Conservation (phyloP, 1,140 invertebrate species). For the Rhyacophila brunnea region DNA sequence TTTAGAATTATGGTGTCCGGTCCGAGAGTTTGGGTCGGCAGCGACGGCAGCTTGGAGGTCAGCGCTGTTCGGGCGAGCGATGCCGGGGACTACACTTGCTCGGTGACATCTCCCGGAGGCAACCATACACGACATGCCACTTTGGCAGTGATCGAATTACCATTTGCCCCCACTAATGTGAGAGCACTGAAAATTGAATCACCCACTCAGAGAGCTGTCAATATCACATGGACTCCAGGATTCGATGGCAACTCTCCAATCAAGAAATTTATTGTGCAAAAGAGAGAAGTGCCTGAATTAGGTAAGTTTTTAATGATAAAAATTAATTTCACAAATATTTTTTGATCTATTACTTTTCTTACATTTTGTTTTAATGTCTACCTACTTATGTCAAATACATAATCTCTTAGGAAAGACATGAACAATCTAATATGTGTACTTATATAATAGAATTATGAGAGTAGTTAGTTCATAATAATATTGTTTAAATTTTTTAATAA, state of each 20-base stretch:
- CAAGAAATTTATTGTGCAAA: slow-evolving; percentile 90
- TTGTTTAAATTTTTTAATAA: too few species aligned
- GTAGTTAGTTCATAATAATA: too few species aligned
- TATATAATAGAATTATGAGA: too few species aligned
- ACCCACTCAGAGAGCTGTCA: slow-evolving; percentile 68
- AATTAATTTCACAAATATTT: slow-evolving; percentile 20
- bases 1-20: slow-evolving; percentile 65
- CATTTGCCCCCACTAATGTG: slow-evolving; percentile 86
- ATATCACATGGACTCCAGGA: slow-evolving; percentile 90
- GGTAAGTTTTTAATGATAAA: slow-evolving; percentile 57
- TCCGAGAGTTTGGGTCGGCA: slow-evolving; percentile 67
- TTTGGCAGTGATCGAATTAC: slow-evolving; percentile 89
- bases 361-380: slow-evolving; percentile 10
- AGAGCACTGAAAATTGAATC: slow-evolving; percentile 67
- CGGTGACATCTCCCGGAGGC: slow-evolving; percentile 84
- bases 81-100: slow-evolving; percentile 79
- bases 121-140: slow-evolving; percentile 85
- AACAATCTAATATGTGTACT: too few species aligned
- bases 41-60: slow-evolving; percentile 78
- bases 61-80: slow-evolving; percentile 77
- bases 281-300: slow-evolving; percentile 80
- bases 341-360: slow-evolving; percentile 27
- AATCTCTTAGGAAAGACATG: too few species aligned
- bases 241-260: slow-evolving; percentile 97
- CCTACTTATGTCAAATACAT: too few species aligned